These are phyloP conservation scores for Bradypodion pumilum DNA, from an alignment of 2,797 vertebrate genomes.

Conservation along the genomic window DNA sequence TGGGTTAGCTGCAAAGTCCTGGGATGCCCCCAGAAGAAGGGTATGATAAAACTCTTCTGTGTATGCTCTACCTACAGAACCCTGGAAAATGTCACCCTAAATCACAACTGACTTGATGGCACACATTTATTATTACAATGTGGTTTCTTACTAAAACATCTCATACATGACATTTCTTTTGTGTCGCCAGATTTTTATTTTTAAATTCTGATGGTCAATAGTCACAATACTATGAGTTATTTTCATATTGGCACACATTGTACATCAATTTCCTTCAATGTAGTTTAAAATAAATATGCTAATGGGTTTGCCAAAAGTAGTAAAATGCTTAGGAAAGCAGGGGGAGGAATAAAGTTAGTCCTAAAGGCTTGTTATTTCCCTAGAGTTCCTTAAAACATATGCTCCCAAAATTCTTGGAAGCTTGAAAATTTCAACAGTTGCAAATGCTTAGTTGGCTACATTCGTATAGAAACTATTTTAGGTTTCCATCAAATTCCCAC, in stretches of 20 bases:
- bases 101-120: too few relatives aligned
- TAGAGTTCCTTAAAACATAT: conserved; percentile 5
- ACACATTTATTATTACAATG: too few relatives aligned
- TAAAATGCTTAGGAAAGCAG: not conserved
- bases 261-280: not conserved
- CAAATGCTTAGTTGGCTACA: conserved; percentile 30
- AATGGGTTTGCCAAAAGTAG: not conserved
- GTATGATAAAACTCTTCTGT: too few relatives aligned
- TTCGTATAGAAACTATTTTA: conserved; percentile 24
- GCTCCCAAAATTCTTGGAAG: not conserved
- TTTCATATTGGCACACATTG: not conserved
- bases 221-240: not conserved
- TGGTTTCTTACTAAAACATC: not conserved
- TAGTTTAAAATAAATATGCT: not conserved
- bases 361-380: not conserved
- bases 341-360: not conserved
- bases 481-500: conserved; percentile 22
- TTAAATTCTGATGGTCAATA: not conserved
- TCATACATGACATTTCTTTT: not conserved
- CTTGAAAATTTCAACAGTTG: conserved; percentile 27
- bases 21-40: too few relatives aligned
- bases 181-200: not conserved
- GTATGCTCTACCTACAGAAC: too few relatives aligned
- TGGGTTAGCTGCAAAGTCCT: too few relatives aligned
- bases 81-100: too few relatives aligned